These are phyloP conservation scores for Catharus fuscescens DNA, from an alignment of 2,113 vertebrate species.

Conservation along the genomic window DNA sequence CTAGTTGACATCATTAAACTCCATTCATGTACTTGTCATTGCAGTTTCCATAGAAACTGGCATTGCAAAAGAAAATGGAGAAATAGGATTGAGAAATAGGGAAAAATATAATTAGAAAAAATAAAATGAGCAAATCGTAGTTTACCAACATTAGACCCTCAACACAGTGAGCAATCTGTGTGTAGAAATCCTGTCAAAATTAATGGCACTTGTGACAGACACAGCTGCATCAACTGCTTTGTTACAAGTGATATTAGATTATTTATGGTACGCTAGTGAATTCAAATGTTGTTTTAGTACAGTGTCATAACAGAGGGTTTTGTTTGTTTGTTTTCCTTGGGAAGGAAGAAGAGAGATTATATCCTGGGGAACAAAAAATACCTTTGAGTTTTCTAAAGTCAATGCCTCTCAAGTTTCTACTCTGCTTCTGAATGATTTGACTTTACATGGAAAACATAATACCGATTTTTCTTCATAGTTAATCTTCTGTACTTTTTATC, in stretches of 20 bases:
- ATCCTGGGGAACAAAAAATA: not conserved
- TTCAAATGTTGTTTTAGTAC: not conserved
- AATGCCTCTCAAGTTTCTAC: not conserved
- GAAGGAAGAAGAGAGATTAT: not conserved
- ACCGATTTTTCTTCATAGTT: constrained; percentile 54
- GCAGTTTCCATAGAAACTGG: constrained; percentile 60
- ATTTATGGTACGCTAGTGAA: not conserved
- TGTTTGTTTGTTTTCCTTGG: not conserved
- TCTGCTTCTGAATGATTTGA: not conserved
- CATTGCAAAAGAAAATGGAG: not conserved
- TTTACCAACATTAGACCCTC: not conserved
- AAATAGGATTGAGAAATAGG: not conserved
- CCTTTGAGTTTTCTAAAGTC: not conserved
- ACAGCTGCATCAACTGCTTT: not conserved
- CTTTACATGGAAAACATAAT: not conserved
- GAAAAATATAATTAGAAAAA: not conserved
- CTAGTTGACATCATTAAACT: not conserved
- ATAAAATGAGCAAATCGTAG: not conserved
- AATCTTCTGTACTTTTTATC: constrained; percentile 48
- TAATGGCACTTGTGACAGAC: not conserved
- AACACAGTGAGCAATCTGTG: not conserved
- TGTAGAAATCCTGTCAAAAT: not conserved
- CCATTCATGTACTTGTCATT: constrained; percentile 2
- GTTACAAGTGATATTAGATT: not conserved
- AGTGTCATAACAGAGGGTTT: not conserved